Evolutionary conservation across 2,113 vertebrate genomes (phyloP).

Genomic region (Pyrgilauda ruficollis): DNA sequence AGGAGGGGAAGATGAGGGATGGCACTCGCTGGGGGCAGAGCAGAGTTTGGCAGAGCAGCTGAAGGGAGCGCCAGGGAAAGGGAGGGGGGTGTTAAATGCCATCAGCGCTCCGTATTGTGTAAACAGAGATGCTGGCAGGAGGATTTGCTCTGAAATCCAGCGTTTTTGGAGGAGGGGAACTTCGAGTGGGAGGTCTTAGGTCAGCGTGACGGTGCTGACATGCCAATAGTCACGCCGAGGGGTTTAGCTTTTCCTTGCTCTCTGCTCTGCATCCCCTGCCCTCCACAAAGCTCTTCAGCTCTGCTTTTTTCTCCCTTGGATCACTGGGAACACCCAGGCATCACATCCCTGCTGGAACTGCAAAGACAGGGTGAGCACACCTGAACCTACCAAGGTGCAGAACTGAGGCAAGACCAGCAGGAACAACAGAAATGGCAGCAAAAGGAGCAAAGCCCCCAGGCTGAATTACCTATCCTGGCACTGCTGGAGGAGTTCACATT

Average conservation of each 20-base stretch:
- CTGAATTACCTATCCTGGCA: neutral
- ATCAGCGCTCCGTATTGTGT: neutral
- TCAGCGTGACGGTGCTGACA: fast-evolving
- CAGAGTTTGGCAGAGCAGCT: neutral
- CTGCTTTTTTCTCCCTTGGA: neutral
- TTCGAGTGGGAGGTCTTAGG: neutral
- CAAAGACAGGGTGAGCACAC: neutral
- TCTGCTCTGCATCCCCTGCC: neutral
- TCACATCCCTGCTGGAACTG: fast-evolving
- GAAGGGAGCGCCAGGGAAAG: neutral
- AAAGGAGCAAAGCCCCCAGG: neutral
- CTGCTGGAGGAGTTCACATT: neutral
- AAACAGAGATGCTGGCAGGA: neutral
- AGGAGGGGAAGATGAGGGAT: neutral
- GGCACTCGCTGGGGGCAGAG: neutral
- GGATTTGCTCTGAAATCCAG: neutral
- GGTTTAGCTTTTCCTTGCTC: neutral
- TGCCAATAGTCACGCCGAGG: fast-evolving
- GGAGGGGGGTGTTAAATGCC: neutral
- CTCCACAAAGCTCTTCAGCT: neutral
- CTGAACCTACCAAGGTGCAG: neutral
- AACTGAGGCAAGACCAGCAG: neutral
- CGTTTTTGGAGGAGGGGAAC: neutral
- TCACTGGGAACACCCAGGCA: neutral
- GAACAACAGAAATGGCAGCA: neutral